Evolutionary conservation across 2,888 invertebrate genomes (phyloP).

Genomic region (Artemia sinica): DNA sequence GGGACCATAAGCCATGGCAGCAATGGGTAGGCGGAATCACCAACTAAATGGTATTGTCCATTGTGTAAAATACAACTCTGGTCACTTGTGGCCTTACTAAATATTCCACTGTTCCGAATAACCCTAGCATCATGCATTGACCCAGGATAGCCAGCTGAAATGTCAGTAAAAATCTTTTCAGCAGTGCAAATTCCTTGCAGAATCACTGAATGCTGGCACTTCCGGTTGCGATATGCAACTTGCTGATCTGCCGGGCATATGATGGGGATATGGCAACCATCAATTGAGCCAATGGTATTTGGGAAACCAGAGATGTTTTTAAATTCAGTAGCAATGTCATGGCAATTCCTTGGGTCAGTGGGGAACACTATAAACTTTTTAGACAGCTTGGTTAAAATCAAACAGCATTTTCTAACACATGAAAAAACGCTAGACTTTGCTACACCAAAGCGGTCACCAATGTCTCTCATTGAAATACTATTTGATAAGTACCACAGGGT

Average conservation of each 20-base stretch:
- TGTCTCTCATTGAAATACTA: not conserved
- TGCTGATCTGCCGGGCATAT: not conserved
- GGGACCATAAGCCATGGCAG: conserved; percentile 4
- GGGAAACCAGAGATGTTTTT: not conserved
- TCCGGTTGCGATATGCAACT: not conserved
- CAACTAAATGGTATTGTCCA: not conserved
- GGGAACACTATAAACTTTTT: not conserved
- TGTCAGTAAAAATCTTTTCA: not conserved
- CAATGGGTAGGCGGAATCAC: conserved; percentile 5
- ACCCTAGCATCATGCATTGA: conserved; percentile 10
- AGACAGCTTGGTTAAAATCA: not conserved
- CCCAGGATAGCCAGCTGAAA: not conserved
- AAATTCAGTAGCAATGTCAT: conserved; percentile 1
- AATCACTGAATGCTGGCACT: not conserved
- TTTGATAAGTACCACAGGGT: not conserved
- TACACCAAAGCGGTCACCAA: conserved; percentile 4
- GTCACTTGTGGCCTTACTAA: too few relatives aligned
- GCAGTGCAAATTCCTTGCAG: not conserved
- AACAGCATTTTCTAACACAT: not conserved
- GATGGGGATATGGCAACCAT: not conserved
- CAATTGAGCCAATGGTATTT: not conserved
- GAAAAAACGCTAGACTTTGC: not conserved
- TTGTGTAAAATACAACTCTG: not conserved
- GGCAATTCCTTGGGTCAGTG: not conserved
- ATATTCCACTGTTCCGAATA: conserved; percentile 1